phyloP scores from a whole-genome alignment of 2,797 vertebrate genomes.

The Notoglanidium macrostoma region DNA sequence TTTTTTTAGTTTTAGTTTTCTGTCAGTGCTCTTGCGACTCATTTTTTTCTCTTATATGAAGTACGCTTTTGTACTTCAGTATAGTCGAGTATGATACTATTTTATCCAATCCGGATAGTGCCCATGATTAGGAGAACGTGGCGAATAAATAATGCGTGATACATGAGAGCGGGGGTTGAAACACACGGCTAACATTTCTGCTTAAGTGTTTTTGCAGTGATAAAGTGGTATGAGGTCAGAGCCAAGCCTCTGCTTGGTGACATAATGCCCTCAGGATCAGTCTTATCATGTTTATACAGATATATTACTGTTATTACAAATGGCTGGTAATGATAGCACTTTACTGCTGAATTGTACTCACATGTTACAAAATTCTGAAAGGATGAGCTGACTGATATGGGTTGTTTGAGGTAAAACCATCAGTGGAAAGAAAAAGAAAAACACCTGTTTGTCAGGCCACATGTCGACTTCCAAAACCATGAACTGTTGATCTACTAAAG shows the following conservation, averaged over 20 bases:
- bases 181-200: background rate
- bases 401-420: background rate
- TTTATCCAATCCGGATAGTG: conserved; percentile 17
- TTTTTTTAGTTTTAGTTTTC: background rate
- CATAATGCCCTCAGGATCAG: conserved; percentile 30
- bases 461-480: conserved; percentile 23
- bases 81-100: background rate
- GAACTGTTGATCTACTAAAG: conserved; percentile 24
- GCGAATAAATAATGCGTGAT: background rate
- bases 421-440: conserved; percentile 18
- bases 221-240: conserved; percentile 36
- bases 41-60: background rate
- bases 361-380: background rate
- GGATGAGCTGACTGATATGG: conserved; percentile 11
- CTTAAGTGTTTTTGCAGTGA: conserved; percentile 36
- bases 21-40: background rate
- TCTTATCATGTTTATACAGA: conserved; percentile 60
- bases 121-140: background rate
- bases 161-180: conserved; percentile 18
- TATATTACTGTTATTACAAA: conserved; percentile 55
- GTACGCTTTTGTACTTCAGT: conserved; percentile 2
- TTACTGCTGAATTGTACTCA: background rate
- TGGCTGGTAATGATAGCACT: background rate
- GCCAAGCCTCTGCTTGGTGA: conserved; percentile 29
- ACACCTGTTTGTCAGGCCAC: conserved; percentile 13